phyloP scores from a whole-genome alignment of 2,888 invertebrate genomes.

The Heliconius charithonia region DNA sequence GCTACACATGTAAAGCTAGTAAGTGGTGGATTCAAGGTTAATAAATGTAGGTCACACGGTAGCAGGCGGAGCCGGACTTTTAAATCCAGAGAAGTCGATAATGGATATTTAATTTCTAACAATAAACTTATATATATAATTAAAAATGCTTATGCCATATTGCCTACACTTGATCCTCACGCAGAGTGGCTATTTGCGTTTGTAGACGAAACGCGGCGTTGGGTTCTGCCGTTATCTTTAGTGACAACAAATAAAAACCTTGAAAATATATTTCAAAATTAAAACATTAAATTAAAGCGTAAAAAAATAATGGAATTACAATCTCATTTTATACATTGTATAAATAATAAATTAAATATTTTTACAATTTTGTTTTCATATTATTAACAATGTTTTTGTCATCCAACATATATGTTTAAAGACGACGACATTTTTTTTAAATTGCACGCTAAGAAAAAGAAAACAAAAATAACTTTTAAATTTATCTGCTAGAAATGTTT shows the following conservation, averaged over 20 bases:
- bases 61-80: constrained; percentile 16
- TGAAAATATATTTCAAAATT: background rate
- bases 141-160: background rate
- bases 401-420: background rate
- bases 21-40: constrained; percentile 57
- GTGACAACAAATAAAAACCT: background rate
- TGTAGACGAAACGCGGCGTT: no score
- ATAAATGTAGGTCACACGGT: constrained; percentile 47
- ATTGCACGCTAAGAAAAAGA: no score
- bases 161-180: no score
- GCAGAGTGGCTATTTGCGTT: no score
- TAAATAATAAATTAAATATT: background rate
- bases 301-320: background rate
- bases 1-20: constrained; percentile 18
- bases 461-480: background rate
- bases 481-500: background rate
- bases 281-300: no score
- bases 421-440: no score
- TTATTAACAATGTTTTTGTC: background rate
- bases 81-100: background rate
- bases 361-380: background rate
- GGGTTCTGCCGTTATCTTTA: background rate
- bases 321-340: background rate
- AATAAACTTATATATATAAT: background rate
- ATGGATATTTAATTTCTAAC: background rate